These are phyloP conservation scores for Caracal caracal DNA, from an alignment of 2,113 vertebrate genomes.

Conservation along the genomic window DNA sequence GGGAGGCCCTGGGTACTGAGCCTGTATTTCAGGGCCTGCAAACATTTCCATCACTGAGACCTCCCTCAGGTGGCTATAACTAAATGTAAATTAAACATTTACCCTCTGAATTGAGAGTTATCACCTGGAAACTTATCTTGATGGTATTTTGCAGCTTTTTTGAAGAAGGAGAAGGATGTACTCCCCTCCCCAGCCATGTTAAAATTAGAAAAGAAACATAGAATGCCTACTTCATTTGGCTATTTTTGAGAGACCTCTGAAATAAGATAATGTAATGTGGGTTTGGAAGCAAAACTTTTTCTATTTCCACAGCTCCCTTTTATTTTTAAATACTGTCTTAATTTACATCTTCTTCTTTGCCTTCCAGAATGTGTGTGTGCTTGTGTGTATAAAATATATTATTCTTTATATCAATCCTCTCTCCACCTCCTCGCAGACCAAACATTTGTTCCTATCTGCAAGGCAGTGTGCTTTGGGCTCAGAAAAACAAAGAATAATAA, in stretches of 20 bases:
- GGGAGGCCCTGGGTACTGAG: not conserved
- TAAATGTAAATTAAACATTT: conserved; percentile 74
- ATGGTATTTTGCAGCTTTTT: conserved; percentile 40
- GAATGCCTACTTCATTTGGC: conserved; percentile 52
- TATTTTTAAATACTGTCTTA: conserved; percentile 53
- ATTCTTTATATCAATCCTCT: not conserved
- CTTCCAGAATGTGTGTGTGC: conserved; percentile 34
- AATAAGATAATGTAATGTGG: conserved; percentile 41
- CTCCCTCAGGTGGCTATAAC: conserved; percentile 63
- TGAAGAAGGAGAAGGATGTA: not conserved
- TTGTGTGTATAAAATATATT: conserved; percentile 13
- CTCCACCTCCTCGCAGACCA: not conserved
- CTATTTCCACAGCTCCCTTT: conserved; percentile 4
- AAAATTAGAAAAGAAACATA: conserved; percentile 53
- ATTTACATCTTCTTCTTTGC: conserved; percentile 8
- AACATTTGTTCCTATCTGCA: conserved; percentile 8
- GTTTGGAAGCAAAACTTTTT: not conserved
- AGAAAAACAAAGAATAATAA: conserved; percentile 48
- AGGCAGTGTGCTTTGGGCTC: conserved; percentile 23
- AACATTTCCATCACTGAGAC: conserved; percentile 58
- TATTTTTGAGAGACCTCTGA: conserved; percentile 62
- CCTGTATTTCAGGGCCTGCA: not conserved
- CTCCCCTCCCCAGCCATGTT: not conserved
- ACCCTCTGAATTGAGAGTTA: conserved; percentile 52
- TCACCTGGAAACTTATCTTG: conserved; percentile 54